Conservation (phyloP, 2,797 vertebrate species). For the Benthosema pterotum region DNA sequence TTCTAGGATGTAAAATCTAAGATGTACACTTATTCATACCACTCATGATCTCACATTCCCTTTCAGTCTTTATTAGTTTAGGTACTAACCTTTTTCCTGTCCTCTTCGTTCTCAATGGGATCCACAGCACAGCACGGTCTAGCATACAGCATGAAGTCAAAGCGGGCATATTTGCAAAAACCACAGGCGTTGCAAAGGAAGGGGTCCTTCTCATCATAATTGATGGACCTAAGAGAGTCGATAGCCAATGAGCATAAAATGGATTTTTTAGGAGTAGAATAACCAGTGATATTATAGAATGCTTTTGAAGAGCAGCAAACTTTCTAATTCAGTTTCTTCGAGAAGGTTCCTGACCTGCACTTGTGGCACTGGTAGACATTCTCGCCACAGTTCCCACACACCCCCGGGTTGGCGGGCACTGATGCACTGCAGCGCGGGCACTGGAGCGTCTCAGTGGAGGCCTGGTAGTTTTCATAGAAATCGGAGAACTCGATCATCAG, state of each 20-base stretch:
- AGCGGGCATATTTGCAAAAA: constrained; percentile 98
- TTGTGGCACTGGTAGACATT: constrained; percentile 99
- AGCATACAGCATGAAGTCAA: constrained; percentile 98
- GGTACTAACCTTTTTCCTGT: constrained; percentile 90
- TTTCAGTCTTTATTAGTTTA: background rate
- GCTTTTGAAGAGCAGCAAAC: no score
- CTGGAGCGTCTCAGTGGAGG: constrained; percentile 96
- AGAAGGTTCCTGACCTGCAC: constrained; percentile 84
- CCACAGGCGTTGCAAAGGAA: constrained; percentile 98
- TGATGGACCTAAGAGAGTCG: constrained; percentile 87
- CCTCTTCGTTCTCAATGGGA: constrained; percentile 98
- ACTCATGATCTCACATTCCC: background rate
- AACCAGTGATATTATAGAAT: background rate
- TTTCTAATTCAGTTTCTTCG: no score
- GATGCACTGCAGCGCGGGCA: constrained; percentile 98
- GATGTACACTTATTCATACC: no score
- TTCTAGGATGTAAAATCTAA: no score
- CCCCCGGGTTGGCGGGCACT: constrained; percentile 95
- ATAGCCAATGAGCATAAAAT: background rate
- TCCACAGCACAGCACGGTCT: constrained; percentile 98
- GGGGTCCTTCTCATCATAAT: constrained; percentile 98
- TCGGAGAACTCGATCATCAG: constrained; percentile 99
- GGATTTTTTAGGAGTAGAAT: background rate
- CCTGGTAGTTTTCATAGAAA: constrained; percentile 99
- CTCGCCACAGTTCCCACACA: constrained; percentile 97